Evolutionary conservation across 1,140 invertebrate species (phyloP), one percentile per base, ranked within the genome.

Genomic region (Aphaenogaster floridana): DNA sequence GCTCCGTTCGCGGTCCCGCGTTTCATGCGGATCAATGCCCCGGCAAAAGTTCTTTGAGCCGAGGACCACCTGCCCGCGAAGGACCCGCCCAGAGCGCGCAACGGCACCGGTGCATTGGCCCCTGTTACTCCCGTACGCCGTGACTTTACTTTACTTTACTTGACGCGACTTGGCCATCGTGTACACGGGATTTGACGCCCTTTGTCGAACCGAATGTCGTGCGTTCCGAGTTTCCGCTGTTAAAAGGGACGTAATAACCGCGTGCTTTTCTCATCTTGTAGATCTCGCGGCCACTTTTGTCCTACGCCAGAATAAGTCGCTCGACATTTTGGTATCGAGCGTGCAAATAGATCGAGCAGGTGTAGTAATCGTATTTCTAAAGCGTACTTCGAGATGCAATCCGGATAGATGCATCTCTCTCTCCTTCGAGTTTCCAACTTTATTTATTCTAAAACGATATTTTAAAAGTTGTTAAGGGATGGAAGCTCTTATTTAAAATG

Each of bases 11-110:
- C 91, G 80, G 92, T 84, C 86, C 89, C 88, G 91, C 90, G 80
- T 84, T 84, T 91, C 93, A 93, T 87, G 87, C 94, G 92, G 95
- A 95, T 95, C 95, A 95, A 95, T 94, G 95, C 94, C 94, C 95
- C 93, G 95, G 93, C 94, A 94, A 95, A 95, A 94, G 95, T 95
- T 95, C 94, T 94, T 94, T 93, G 93, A 94, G 94, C 94, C 92
- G 92, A 94, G 92, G 94, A 94, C 94, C 95, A 95, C 95, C 95
- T 95, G 95, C 95, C 95, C 94, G 94, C 94, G 92, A 94, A 83
- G 81, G 86, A 87, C 86, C 88, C 91, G 86, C 83, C 83, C 88
- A 83, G 54, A 84, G 61, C 91, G 78, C 91, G 89, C 86, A 89
- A 91, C 84, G 84, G 88, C 90, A 88, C 92, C 93, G 94, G 95